Conservation (phyloP, 2,113 vertebrate species). For the Callospermophilus lateralis region DNA sequence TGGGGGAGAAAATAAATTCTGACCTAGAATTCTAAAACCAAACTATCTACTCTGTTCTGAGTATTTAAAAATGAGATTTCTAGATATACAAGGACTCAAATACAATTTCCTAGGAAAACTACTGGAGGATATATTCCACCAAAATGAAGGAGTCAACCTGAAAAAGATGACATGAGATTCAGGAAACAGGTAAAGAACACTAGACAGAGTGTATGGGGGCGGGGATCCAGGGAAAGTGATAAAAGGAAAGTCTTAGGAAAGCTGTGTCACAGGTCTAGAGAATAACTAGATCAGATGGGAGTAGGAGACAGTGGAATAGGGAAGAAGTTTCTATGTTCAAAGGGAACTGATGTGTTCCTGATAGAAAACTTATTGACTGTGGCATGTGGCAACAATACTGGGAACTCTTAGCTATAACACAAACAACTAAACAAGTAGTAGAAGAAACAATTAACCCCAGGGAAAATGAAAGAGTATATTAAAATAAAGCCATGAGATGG, state of each 20-base stretch:
- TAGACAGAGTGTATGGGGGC: not conserved
- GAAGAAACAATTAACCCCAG: not conserved
- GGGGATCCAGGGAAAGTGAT: not conserved
- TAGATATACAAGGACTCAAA: not conserved
- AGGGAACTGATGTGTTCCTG: not conserved
- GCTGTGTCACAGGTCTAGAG: not conserved
- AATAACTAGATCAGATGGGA: not conserved
- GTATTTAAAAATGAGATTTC: not conserved
- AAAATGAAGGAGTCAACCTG: not conserved
- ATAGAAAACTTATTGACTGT: not conserved
- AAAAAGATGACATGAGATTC: not conserved
- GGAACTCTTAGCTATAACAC: not conserved
- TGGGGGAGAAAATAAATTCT: conserved; percentile 51
- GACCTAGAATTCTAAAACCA: conserved; percentile 1
- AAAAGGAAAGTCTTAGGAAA: not conserved
- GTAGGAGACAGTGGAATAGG: not conserved
- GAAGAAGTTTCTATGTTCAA: not conserved
- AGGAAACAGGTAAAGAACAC: not conserved
- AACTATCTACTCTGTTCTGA: conserved; percentile 20
- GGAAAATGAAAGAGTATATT: not conserved
- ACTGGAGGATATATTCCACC: not conserved
- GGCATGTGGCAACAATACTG: not conserved
- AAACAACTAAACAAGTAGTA: not conserved
- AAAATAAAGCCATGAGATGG: not conserved
- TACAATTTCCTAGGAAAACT: conserved; percentile 27